phyloP scores from a whole-genome alignment of 1,140 invertebrate genomes.

The Paralvinella palmiformis region DNA sequence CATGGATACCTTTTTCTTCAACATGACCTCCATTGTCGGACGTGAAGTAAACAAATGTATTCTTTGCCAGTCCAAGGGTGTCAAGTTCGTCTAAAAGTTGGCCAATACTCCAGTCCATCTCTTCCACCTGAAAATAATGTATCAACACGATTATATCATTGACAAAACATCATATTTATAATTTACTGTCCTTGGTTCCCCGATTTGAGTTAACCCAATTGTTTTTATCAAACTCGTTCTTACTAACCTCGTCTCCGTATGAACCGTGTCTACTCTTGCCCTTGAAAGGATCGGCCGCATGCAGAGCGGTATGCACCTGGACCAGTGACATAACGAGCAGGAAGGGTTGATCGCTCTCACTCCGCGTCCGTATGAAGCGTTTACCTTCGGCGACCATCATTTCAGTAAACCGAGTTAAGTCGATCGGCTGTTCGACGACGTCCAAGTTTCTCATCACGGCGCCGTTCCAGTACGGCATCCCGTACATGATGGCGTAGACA shows the following conservation, averaged over 20 bases:
- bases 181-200: no score
- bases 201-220: no score
- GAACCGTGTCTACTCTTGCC: background rate
- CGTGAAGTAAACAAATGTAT: slow-evolving; percentile 49
- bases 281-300: background rate
- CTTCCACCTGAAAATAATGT: no score
- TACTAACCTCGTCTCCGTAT: no score
- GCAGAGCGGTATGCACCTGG: background rate
- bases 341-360: background rate
- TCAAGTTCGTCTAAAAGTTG: slow-evolving; percentile 34
- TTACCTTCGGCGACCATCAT: background rate
- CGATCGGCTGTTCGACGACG: background rate
- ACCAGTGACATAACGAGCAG: background rate
- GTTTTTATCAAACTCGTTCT: no score
- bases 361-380: background rate
- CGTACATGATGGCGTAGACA: no score
- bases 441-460: background rate
- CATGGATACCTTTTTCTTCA: slow-evolving; percentile 38
- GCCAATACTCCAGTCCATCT: slow-evolving; percentile 44
- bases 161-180: no score
- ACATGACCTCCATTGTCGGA: slow-evolving; percentile 53
- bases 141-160: no score
- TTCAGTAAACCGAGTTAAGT: background rate
- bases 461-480: no score
- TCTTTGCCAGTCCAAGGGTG: slow-evolving; percentile 26